These are phyloP conservation scores for Littorina saxatilis DNA, from an alignment of 1,140 invertebrate species.

Conservation along the genomic window DNA sequence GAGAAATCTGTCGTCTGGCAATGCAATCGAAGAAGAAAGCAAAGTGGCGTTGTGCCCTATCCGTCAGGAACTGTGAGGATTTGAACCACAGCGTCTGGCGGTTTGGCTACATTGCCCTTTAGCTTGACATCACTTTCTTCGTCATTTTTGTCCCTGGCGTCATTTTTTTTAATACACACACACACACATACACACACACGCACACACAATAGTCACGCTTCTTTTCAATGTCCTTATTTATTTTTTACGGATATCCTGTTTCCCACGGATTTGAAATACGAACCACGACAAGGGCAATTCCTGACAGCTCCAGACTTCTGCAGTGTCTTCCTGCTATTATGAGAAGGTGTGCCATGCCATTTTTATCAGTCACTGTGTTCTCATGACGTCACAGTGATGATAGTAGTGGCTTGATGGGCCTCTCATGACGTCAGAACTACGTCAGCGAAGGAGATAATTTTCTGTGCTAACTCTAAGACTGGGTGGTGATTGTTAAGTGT, in stretches of 20 bases:
- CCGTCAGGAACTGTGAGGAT: conserved; percentile 43
- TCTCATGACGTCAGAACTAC: conserved; percentile 26
- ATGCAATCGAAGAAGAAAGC: neutral
- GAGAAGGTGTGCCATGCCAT: conserved; percentile 43
- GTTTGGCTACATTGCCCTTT: conserved; percentile 29
- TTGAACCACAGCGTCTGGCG: conserved; percentile 35
- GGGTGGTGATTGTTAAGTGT: neutral
- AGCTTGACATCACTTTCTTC: neutral
- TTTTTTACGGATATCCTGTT: too few relatives aligned
- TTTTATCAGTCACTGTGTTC: conserved; percentile 46
- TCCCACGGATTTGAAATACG: too few relatives aligned
- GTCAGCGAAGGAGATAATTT: neutral
- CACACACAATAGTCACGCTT: too few relatives aligned
- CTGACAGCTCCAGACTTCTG: too few relatives aligned
- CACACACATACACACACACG: too few relatives aligned
- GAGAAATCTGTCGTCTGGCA: too few relatives aligned
- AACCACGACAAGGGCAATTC: too few relatives aligned
- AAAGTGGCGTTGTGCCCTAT: conserved; percentile 36
- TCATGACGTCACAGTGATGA: conserved; percentile 36
- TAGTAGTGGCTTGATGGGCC: conserved; percentile 37
- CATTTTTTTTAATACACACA: too few relatives aligned
- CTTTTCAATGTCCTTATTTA: too few relatives aligned
- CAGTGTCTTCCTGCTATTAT: neutral
- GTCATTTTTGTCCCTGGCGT: too few relatives aligned
- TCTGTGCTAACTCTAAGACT: neutral